phyloP scores from a whole-genome alignment of 2,797 vertebrate species.

The Malurus splendens region DNA sequence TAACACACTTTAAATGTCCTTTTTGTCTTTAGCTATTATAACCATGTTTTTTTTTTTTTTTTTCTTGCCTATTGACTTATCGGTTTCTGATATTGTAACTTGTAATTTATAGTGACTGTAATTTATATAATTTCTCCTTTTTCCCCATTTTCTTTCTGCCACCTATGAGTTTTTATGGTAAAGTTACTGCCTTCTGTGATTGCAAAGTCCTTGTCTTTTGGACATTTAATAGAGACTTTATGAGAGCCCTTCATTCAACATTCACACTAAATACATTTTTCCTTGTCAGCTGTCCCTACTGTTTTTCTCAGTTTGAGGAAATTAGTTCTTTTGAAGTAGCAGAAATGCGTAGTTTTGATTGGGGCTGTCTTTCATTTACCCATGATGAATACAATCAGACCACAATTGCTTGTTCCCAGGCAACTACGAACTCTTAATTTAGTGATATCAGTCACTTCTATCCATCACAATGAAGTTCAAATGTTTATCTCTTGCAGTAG shows the following conservation, averaged over 20 bases:
- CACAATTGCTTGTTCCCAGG: not conserved
- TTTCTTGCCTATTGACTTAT: not conserved
- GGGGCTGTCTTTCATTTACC: not conserved
- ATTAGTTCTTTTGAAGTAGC: not conserved
- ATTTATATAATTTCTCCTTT: not conserved
- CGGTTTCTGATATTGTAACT: not conserved
- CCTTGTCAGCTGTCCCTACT: not conserved
- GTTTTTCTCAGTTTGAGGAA: not conserved
- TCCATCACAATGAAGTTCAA: not conserved
- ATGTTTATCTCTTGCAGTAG: not conserved
- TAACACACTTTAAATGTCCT: not conserved
- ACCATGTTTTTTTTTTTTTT: not conserved
- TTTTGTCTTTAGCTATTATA: not conserved
- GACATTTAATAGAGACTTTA: not conserved
- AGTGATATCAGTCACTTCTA: not conserved
- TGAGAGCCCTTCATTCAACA: accelerated
- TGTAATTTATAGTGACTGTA: not conserved
- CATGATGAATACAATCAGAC: not conserved
- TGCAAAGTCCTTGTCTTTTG: not conserved
- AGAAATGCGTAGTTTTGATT: not conserved
- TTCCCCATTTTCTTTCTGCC: not conserved
- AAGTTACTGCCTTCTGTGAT: not conserved
- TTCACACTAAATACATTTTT: not conserved
- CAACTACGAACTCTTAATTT: not conserved
- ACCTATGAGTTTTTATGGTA: not conserved